Evolutionary conservation across 2,797 vertebrate species (phyloP), one percentile per base, ranked within the genome.

Genomic region (Tokudaia tokunoshimensis): DNA sequence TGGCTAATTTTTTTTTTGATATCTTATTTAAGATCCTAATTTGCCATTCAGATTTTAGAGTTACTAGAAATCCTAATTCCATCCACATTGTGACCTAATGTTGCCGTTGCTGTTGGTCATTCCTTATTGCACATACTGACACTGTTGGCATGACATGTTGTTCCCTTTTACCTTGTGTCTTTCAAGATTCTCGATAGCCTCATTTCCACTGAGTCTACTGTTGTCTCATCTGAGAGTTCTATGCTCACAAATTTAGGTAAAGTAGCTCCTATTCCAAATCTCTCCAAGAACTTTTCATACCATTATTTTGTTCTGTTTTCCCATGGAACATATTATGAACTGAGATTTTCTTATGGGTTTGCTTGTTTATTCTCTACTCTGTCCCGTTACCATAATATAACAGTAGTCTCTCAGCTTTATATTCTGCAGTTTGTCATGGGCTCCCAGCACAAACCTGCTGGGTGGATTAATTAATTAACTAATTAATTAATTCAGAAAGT

Each of bases 291-390:
- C n/a, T 84, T 15, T 81, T 17, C 76, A 70, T 88, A 7, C 47
- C 41, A 72, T 80, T 76, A 86, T 76, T 95, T 91, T 89, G 31
- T 82, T 96, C 95, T 47, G 13, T 83, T 93, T 95, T 89, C 89
- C 74, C 76, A n/a, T 61, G 52, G 26, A 95, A 75, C 29, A 41
- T 57, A 75, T 55, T 87, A 96, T 50, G 83, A 93, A 52, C 37
- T 90, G 34, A 89, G 12, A 57, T 90, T 91, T 81, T 26, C n/a
- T 86, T 52, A 44, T 85, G 2, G 63, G 2, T 89, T 88, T 63
- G 67, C 17, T 94, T 76, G 41, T 91, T 95, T 89, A 75, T 59
- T 93, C 22, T 65, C 19, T 83, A 24, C 80, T 76, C 12, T 70
- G 15, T 11, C 34, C 37, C 17, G n/a, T 10, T 91, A 50, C 41